Percentiles rank a stretch among this genome's conserved stretches.
These are phyloP conservation scores for Ornithoptera priamus DNA, from an alignment of 2,888 invertebrate species.

Conservation along the genomic window DNA sequence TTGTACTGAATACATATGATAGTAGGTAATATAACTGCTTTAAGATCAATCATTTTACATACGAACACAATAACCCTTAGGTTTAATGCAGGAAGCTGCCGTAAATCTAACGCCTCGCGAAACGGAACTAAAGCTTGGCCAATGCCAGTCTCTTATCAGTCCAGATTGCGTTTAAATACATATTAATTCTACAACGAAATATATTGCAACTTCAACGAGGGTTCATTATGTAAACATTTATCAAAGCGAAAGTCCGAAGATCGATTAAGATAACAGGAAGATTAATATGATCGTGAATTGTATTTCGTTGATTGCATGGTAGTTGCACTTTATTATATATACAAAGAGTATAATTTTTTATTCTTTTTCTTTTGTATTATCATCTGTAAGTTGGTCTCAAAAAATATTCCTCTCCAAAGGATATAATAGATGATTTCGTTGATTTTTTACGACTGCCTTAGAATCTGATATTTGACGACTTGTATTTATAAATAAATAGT, in stretches of 20 bases:
- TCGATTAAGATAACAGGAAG: background rate
- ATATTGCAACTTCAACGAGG: background rate
- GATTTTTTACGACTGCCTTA: too few species aligned
- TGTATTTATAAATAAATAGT: too few species aligned
- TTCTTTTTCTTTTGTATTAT: too few species aligned
- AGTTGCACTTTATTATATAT: background rate
- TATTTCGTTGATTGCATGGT: background rate
- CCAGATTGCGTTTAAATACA: background rate
- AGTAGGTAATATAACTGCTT: background rate
- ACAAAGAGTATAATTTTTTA: too few species aligned
- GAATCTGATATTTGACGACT: too few species aligned
- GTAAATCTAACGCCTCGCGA: slow-evolving; percentile 11
- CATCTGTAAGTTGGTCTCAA: too few species aligned
- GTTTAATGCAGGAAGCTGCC: background rate
- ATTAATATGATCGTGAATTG: background rate
- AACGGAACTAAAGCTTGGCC: slow-evolving; percentile 10
- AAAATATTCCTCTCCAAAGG: too few species aligned
- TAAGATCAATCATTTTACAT: background rate
- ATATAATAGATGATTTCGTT: too few species aligned
- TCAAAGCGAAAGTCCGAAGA: slow-evolving; percentile 1
- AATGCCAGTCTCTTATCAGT: background rate
- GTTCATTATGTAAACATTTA: background rate
- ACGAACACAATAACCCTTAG: background rate
- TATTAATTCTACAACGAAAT: slow-evolving; percentile 2
- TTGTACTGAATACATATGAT: background rate